Evolutionary conservation across 2,888 invertebrate genomes (phyloP).

Genomic region (Calliopum simillimum): DNA sequence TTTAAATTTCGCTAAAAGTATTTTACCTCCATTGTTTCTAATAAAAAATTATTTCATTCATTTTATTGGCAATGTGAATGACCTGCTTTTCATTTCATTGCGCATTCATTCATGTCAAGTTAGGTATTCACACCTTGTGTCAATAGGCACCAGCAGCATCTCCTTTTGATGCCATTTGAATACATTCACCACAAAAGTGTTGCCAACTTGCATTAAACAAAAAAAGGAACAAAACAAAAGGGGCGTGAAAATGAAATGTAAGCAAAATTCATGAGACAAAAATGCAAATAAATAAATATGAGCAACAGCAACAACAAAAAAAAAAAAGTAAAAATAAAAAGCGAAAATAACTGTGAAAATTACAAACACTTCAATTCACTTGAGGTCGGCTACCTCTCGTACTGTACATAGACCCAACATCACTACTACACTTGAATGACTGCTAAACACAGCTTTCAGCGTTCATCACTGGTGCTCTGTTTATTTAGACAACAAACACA

Average conservation of each 20-base stretch:
- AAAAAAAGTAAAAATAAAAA: not conserved
- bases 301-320: not conserved
- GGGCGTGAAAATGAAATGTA: too few relatives aligned
- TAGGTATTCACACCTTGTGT: not conserved
- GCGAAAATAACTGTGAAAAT: constrained; percentile 30
- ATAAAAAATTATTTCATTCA: too few relatives aligned
- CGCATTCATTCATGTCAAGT: not conserved
- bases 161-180: too few relatives aligned
- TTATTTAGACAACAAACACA: constrained; percentile 23
- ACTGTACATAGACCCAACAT: constrained; percentile 8
- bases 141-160: not conserved
- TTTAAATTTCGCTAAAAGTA: too few relatives aligned
- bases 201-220: too few relatives aligned
- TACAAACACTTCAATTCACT: constrained; percentile 30
- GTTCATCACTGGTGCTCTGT: not conserved
- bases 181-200: too few relatives aligned
- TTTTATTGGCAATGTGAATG: constrained; percentile 13
- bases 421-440: not conserved
- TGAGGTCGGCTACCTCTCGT: constrained; percentile 28
- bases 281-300: constrained; percentile 23
- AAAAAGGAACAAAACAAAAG: too few relatives aligned
- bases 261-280: not conserved
- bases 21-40: too few relatives aligned
- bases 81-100: constrained; percentile 13
- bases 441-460: constrained; percentile 2